phyloP scores from a whole-genome alignment of 2,113 vertebrate species.

The Dicaeum eximium region DNA sequence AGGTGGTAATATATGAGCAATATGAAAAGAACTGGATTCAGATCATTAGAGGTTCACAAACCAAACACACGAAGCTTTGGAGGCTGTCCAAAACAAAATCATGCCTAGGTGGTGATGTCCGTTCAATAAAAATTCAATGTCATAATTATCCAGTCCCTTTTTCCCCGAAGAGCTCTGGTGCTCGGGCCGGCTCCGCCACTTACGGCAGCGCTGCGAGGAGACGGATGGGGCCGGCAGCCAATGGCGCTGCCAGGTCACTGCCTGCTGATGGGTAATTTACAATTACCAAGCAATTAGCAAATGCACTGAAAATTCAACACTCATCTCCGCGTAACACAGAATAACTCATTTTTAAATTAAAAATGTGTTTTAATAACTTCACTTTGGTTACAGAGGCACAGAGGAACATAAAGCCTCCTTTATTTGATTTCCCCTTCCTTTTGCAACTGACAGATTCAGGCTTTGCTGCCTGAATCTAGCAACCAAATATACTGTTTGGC shows the following conservation, averaged over 20 bases:
- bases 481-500: not conserved
- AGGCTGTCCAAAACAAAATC: constrained; percentile 69
- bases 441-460: not conserved
- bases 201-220: constrained; percentile 20
- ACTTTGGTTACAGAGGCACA: not conserved
- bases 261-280: constrained; percentile 7
- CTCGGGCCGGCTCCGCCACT: constrained; percentile 39
- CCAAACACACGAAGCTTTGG: constrained; percentile 69
- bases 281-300: constrained; percentile 58
- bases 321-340: constrained; percentile 13
- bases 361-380: constrained; percentile 34
- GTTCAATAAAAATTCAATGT: constrained; percentile 67
- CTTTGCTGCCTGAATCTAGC: not conserved
- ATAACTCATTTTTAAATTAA: constrained; percentile 51
- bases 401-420: not conserved
- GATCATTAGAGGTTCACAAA: constrained; percentile 75
- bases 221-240: constrained; percentile 45
- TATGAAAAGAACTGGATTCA: constrained; percentile 71
- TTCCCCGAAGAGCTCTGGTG: constrained; percentile 58
- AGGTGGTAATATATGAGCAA: constrained; percentile 66
- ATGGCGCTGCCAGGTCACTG: constrained; percentile 53
- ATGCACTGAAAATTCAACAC: constrained; percentile 46
- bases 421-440: constrained; percentile 19
- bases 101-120: constrained; percentile 70
- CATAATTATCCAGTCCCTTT: constrained; percentile 66